Percentiles rank a stretch among this genome's conserved stretches.
Conservation (phyloP, 2,113 vertebrate species). For the Amazona guildingii region DNA sequence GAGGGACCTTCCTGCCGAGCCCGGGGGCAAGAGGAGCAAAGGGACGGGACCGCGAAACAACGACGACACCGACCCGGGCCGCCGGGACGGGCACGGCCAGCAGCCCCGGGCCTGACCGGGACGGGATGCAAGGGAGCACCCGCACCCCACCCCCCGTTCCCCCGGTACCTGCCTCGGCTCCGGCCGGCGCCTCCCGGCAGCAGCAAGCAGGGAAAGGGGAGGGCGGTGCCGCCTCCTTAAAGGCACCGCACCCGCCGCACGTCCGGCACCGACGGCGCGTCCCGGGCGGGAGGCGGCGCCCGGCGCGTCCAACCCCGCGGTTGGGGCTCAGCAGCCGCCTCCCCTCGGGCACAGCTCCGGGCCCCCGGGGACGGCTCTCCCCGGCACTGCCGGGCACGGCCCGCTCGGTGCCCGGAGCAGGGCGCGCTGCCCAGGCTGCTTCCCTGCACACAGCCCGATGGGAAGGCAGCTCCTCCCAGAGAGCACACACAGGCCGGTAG, state of each 20-base stretch:
- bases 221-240: neutral
- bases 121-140: neutral
- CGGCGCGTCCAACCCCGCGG: neutral
- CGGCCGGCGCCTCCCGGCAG: neutral
- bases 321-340: neutral
- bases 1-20: neutral
- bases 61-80: neutral
- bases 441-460: neutral
- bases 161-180: neutral
- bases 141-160: neutral
- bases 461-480: slow-evolving; percentile 28
- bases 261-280: neutral
- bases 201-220: neutral
- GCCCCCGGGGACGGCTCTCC: too few species aligned
- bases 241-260: neutral
- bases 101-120: neutral
- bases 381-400: neutral
- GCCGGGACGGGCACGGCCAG: too few species aligned
- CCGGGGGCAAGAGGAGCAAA: neutral
- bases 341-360: neutral
- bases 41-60: neutral
- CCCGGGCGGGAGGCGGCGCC: neutral
- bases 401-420: neutral
- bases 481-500: slow-evolving; percentile 16
- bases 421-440: too few species aligned